Base-by-base conservation (phyloP, 2,888 invertebrate genomes). In the Aleiodes testaceus region DNA sequence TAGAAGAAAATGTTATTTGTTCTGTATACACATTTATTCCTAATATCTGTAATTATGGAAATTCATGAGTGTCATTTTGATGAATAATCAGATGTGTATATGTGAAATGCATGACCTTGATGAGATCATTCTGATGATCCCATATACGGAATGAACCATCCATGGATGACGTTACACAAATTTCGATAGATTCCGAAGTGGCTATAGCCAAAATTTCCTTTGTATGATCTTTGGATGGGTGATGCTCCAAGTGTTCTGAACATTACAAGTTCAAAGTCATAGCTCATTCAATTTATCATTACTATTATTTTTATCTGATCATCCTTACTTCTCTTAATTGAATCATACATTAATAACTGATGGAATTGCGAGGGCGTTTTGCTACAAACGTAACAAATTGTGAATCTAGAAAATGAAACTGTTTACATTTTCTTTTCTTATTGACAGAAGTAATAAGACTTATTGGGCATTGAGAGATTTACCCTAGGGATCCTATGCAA, bases 141-240 rank as follows among this genome's bases (percentile, higher is more conserved):
- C 82, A 82, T 22, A 82, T 70, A 16, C 79, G 74, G 67, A 82
- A 77, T 0, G 81, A 78, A 6, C 77, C 73, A 66, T 82, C 82
- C 47, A 73, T 44, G 11, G 81, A 80, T 0, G 82, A 79, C 0
- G 78, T 80, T 18, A 76, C 80, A 59, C 82, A 82, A 55, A 81
- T 72, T 50, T 74, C 64, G 4, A 81, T 69, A 6, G 77, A 64
- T 42, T 81, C 80, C 0, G 70, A 77, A 4, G 75, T 70, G 1
- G 76, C 73, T 44, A 82, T 69, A 49, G 75, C 76, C 18, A 73
- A 36, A 26, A 82, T 73, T 22, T 63, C 45, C 4, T 69, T 73
- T 0, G 74, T 74, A 61, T 82, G 82, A 67, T 81, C 78, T 63
- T 79, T 77, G 2, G 75, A 72, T 49, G 30, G 30, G 26, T 75